Base-by-base conservation (phyloP, 35 echinoderm and acorn worm genomes). In the Lytechinus variegatus region DNA sequence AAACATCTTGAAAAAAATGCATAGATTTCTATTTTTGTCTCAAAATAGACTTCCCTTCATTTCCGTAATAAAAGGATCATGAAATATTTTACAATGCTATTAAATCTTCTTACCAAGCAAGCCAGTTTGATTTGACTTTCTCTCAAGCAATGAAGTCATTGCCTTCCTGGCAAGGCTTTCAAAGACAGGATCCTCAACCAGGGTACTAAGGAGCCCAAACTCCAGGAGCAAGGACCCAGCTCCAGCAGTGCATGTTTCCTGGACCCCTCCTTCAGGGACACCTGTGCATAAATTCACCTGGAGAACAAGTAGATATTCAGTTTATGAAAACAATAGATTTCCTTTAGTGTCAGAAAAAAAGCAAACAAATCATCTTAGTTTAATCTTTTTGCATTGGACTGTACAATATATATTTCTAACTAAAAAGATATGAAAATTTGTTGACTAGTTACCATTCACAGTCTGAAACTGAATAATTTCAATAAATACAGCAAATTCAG, bases 221-320 rank as follows among this genome's bases (percentile, higher is more conserved):
- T 99, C 98, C 52, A 99, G 91, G 0, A 98, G 56, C 24, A 99
- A 92, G 61, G 97, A 98, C 8, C 98, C 98, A 14, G 97, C 98
- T 33, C 98, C 98, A 12, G 97, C 98, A 27, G 98, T 99, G 54
- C 98, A 99, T 14, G 98, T 96, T 44, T 99, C 97, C 28, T 97
- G 95, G 19, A 96, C 92, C 14, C 97, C 95, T 72, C 96, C 61
- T 51, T 94, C 71, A 54, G 97, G 98, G 94, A 99, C 94, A 13
- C 98, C 98, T 72, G 61, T 94, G 55, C 57, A 94, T 53, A 99
- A 95, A 93, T 98, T 94, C 10, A 98, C 95, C 98, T 99, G 71
- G 8, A n/a, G 19, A 4, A 16, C 16, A 79, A 4, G 21, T 24
- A 53, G 71, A 52, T 16, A 28, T 61, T 10, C 58, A 89, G 16